Evolutionary conservation across 2,797 vertebrate genomes (phyloP), one percentile per base, ranked within the genome.

Genomic region (Phrynocephalus forsythii): DNA sequence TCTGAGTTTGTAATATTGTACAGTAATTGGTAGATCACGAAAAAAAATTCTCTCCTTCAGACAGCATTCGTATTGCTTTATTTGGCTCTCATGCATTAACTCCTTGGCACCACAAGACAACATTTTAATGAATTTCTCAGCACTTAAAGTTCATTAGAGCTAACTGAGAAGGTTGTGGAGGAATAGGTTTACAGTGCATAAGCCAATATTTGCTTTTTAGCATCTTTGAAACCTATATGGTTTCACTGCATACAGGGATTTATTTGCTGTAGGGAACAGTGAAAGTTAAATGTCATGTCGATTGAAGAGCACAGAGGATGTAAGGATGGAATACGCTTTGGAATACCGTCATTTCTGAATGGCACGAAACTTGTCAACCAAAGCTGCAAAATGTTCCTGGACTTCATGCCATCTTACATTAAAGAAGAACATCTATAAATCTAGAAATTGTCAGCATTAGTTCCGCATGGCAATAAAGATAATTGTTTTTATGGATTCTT

Each of bases 1-100:
- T 97, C 94, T 93, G 84, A 95, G 94, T 96, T 96, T 97, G 94
- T 97, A 96, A 96, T 96, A 95, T 92, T 97, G 96, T 97, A 97
- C 95, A 96, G 96, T 96, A 94, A 93, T 92, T 96, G 95, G 93
- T 96, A 95, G 95, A 91, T 96, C 93, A 91, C 95, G 91, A 91
- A 44, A 95, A 90, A 92, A 94, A 92, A 91, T 94, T 77, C 95
- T 96, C 95, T 92, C 95, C 89, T 96, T 95, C 93, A 94, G 91
- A 94, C 93, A 96, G 94, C 95, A 96, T 95, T 96, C 88, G 88
- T 78, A 93, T 94, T 95, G 95, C 92, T 44, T 92, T 93, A 90
- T 91, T 93, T 87, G 93, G 94, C 90, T 96, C 92, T 94, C 88
- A 80, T 86, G 48, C 66, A 67, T 80, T 91, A 24, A 33, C 91